Evolutionary conservation across 2,888 invertebrate species (phyloP).

Genomic region (Acronicta alni): DNA sequence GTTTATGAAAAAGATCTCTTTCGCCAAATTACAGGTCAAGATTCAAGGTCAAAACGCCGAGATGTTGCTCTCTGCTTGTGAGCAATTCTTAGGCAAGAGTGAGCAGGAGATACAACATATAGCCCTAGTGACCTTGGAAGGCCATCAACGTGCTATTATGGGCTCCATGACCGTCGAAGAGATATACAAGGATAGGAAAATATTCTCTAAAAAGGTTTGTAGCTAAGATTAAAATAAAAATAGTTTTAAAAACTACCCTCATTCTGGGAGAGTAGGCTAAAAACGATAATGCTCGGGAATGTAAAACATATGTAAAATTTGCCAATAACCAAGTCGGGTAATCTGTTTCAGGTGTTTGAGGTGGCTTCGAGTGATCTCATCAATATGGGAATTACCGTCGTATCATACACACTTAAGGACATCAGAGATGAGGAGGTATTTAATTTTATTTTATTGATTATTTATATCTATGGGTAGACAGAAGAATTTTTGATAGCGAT

Average conservation of each 20-base stretch:
- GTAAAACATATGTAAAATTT: not conserved
- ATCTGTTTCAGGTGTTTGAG: slow-evolving; percentile 93
- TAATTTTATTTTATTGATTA: slow-evolving; percentile 12
- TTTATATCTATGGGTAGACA: not conserved
- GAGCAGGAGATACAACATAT: slow-evolving; percentile 97
- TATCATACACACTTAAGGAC: slow-evolving; percentile 98
- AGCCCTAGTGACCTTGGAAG: slow-evolving; percentile 97
- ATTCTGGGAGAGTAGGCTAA: too few species aligned
- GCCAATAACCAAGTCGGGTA: not conserved
- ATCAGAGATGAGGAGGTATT: slow-evolving; percentile 97
- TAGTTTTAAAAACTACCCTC: not conserved
- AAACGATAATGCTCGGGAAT: not conserved
- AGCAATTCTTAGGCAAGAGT: slow-evolving; percentile 97
- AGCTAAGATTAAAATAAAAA: not conserved
- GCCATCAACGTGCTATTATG: slow-evolving; percentile 98
- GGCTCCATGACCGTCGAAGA: slow-evolving; percentile 99
- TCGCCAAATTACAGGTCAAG: slow-evolving; percentile 91
- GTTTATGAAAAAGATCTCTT: too few species aligned
- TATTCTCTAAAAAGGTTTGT: slow-evolving; percentile 94
- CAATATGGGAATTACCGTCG: slow-evolving; percentile 98
- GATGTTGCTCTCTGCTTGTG: slow-evolving; percentile 97
- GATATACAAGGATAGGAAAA: slow-evolving; percentile 98
- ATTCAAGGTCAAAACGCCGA: slow-evolving; percentile 97
- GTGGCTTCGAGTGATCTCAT: slow-evolving; percentile 98
- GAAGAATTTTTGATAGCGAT: too few species aligned